phyloP scores from a whole-genome alignment of 2,888 invertebrate genomes.

The Nemurella pictetii region DNA sequence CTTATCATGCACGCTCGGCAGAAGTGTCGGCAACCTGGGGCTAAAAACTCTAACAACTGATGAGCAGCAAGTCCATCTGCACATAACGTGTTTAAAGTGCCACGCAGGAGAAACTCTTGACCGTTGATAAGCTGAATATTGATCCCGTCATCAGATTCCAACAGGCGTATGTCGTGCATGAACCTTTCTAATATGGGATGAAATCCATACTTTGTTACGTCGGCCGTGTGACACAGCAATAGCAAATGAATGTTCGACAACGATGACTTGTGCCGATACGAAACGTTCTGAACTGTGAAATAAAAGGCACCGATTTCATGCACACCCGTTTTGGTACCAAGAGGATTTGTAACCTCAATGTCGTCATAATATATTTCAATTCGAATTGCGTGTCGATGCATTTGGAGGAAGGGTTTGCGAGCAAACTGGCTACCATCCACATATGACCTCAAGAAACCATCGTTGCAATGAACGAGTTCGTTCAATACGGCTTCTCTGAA shows the following conservation, averaged over 20 bases:
- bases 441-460: constrained; percentile 4
- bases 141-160: not conserved
- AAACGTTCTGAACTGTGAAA: constrained; percentile 10
- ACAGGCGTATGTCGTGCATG: not conserved
- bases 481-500: no score
- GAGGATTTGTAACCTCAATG: constrained; percentile 2
- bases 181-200: not conserved
- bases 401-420: not conserved
- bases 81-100: constrained; percentile 10
- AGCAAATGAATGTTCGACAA: not conserved
- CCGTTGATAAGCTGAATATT: not conserved
- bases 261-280: not conserved
- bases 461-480: not conserved
- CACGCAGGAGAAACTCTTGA: constrained; percentile 8
- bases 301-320: constrained; percentile 14
- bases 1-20: constrained; percentile 14
- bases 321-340: not conserved
- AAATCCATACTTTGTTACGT: not conserved
- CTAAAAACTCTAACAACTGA: constrained; percentile 6
- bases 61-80: constrained; percentile 29
- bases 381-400: not conserved
- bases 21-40: constrained; percentile 12
- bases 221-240: not conserved
- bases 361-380: constrained; percentile 11
- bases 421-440: constrained; percentile 9